Base-by-base conservation (phyloP, 2,888 invertebrate species). In the Aspidiotus rigidus region DNA sequence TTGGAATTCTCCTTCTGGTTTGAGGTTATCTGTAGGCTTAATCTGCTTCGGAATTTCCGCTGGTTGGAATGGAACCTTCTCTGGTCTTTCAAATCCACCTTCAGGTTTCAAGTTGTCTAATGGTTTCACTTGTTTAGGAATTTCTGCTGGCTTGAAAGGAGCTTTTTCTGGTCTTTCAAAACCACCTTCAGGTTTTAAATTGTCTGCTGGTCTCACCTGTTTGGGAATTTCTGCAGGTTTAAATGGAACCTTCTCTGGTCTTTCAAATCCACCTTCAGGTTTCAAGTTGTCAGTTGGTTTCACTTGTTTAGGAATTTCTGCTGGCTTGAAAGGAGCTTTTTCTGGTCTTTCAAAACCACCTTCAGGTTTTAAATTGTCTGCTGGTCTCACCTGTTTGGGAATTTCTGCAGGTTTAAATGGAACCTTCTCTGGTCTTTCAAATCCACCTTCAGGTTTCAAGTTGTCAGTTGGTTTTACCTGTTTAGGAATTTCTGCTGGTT, bases 141-240 rank as follows among this genome's bases (percentile, higher is more conserved):
- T 44, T 75, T 76, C 15, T 39, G 77, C 83, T 1, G 82, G 82
- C 64, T 77, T 76, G 5, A 84, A 75, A 73, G 83, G 83, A 73
- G 83, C 77, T 1, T 77, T 78, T 40, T 73, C 77, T 13, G 82
- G 82, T 72, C 77, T 76, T 66, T 81, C 80, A 72, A 84, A 83
- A 0, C 84, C 83, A 1, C 86, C 86, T 76, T 85, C 86, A 0
- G 84, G 81, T 61, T 80, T 81, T 1, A 88, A 77, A 76, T 88
- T 88, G 75, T 88, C 86, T 72, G 79, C 73, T 0, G 81, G 82
- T 72, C 73, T 74, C 72, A 73, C 77, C 77, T 69, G 78, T 77
- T 55, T 75, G 71, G 0, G 76, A 77, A n/a, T 72, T 64, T 78
- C 79, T 39, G 77, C 78, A 13, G 82, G 67, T 10, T 39, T 15